phyloP scores from a whole-genome alignment of 2,113 vertebrate genomes.

The Barbus barbus region DNA sequence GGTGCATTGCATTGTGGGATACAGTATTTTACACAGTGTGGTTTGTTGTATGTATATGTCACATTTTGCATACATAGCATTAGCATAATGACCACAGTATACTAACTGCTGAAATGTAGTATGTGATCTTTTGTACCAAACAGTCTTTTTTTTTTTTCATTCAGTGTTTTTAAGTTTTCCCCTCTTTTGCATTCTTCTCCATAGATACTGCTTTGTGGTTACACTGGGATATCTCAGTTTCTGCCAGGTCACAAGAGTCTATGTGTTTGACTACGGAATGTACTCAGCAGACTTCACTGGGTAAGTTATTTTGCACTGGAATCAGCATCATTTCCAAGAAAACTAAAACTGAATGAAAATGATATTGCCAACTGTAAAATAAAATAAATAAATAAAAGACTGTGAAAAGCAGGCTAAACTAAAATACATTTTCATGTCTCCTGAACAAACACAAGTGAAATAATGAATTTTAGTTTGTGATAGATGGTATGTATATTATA shows the following conservation, averaged over 20 bases:
- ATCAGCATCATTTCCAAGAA: background rate
- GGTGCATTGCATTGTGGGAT: background rate
- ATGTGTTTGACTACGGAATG: conserved; percentile 86
- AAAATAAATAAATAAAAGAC: background rate
- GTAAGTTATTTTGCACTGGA: conserved; percentile 75
- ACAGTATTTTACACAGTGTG: background rate
- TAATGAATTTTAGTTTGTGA: background rate
- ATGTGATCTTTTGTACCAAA: background rate
- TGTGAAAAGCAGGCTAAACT: background rate
- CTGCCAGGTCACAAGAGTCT: conserved; percentile 96
- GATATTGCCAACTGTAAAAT: background rate
- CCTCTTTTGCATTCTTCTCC: conserved; percentile 58
- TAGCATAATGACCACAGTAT: background rate
- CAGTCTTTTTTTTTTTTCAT: background rate
- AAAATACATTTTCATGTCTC: background rate
- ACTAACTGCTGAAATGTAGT: background rate
- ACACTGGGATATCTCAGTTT: conserved; percentile 94
- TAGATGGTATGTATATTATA: background rate
- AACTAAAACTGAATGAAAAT: background rate
- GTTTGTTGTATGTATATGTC: background rate
- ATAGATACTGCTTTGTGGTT: conserved; percentile 94
- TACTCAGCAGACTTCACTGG: conserved; percentile 92
- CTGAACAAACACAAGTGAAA: background rate
- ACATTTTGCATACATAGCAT: background rate
- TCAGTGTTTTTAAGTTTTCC: background rate